Percentiles rank a stretch among this genome's conserved stretches.
These are phyloP conservation scores for Litocranius walleri DNA, from an alignment of 2,113 vertebrate species.

Conservation along the genomic window DNA sequence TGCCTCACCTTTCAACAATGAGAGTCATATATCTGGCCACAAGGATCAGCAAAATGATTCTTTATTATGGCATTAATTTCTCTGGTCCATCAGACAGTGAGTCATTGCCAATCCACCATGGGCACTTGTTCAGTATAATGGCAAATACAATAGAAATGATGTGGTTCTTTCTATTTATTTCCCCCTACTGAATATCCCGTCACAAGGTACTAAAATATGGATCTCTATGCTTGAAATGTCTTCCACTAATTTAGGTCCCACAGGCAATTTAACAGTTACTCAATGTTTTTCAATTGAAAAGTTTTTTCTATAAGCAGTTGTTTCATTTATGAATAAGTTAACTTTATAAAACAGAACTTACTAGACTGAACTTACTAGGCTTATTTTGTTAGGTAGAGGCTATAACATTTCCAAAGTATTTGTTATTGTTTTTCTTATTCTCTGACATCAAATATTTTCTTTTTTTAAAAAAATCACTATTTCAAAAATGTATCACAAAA, in stretches of 20 bases:
- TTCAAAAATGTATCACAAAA: background rate
- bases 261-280: background rate
- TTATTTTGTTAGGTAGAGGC: background rate
- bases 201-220: background rate
- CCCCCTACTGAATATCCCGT: background rate
- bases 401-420: background rate
- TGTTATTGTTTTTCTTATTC: background rate
- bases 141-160: background rate
- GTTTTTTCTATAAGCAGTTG: background rate
- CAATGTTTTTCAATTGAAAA: background rate
- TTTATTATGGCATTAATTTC: background rate
- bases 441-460: background rate
- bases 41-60: background rate
- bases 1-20: conserved; percentile 8
- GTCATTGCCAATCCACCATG: background rate
- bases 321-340: background rate
- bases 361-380: background rate
- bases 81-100: background rate
- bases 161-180: background rate
- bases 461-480: background rate
- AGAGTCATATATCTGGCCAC: background rate
- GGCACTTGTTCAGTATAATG: background rate
- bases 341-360: background rate
- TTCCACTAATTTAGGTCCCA: background rate
- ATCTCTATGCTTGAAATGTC: conserved; percentile 1